A percentile compares a stretch with the other conserved stretches of the same genome.
phyloP scores from a whole-genome alignment of 2,113 vertebrate genomes.

The Platysteira castanea region DNA sequence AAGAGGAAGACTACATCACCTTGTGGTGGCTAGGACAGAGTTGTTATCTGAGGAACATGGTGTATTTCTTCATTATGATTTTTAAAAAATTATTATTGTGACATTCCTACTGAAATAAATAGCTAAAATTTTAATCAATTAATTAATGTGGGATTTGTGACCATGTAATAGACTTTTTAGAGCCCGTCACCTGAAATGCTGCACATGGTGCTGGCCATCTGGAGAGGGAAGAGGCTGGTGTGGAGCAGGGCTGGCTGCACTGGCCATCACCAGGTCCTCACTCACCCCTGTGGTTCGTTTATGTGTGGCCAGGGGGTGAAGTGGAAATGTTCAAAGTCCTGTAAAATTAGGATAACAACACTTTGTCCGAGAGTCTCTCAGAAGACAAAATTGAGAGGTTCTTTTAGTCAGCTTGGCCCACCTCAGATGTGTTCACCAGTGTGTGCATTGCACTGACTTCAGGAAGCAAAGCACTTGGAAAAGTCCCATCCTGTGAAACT shows the following conservation, averaged over 20 bases:
- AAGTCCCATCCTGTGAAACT: background rate
- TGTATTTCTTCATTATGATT: background rate
- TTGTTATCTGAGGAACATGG: background rate
- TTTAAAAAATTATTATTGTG: background rate
- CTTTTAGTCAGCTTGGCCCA: background rate
- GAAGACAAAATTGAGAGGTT: background rate
- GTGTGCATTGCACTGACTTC: background rate
- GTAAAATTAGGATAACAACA: background rate
- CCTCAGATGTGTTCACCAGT: background rate
- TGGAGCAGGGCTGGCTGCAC: background rate
- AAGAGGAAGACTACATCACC: background rate
- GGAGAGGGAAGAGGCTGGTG: background rate
- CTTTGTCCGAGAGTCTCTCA: background rate
- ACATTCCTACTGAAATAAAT: background rate
- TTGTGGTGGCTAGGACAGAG: background rate
- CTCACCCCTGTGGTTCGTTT: background rate
- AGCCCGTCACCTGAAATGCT: background rate
- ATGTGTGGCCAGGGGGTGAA: background rate
- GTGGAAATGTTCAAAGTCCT: background rate
- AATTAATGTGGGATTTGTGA: background rate
- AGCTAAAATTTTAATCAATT: background rate
- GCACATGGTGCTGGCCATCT: rapidly evolving
- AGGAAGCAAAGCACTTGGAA: background rate
- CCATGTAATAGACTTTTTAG: background rate
- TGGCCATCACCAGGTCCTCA: background rate